Conservation (phyloP, 2,797 vertebrate species). For the Sebastes minor region DNA sequence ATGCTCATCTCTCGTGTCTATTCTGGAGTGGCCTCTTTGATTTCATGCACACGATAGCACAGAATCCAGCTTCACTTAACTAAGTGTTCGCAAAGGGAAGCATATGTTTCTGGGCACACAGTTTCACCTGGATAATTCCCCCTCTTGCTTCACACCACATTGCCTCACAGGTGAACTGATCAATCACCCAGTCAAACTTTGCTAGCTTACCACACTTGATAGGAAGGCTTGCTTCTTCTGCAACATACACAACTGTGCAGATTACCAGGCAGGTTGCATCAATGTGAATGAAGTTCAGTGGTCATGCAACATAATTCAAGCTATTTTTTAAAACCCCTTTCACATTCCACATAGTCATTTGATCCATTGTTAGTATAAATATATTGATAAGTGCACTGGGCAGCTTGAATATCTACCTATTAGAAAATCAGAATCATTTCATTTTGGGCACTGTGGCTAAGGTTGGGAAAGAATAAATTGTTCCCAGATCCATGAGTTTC, state of each 20-base stretch:
- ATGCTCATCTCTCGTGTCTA: background rate
- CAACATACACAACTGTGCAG: background rate
- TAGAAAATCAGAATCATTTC: background rate
- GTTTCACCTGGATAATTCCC: background rate
- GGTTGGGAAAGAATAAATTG: background rate
- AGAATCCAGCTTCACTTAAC: background rate
- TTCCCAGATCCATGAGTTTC: background rate
- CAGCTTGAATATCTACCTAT: background rate
- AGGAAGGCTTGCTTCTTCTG: background rate
- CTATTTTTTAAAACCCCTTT: background rate
- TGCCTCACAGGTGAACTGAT: background rate
- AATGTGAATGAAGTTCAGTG: background rate
- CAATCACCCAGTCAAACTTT: background rate
- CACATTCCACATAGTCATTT: background rate
- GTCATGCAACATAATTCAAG: background rate
- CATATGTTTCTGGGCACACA: background rate
- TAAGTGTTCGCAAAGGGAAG: background rate
- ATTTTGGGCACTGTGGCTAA: background rate
- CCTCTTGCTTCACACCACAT: background rate
- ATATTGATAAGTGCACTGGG: background rate
- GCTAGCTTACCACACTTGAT: background rate
- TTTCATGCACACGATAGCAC: background rate
- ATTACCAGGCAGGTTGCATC: background rate
- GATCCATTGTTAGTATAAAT: background rate
- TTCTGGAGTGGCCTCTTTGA: background rate